A percentile compares a stretch with the other conserved stretches of the same genome.
These are phyloP conservation scores for Tachystola acroxantha DNA, from an alignment of 2,888 invertebrate species.

Conservation along the genomic window DNA sequence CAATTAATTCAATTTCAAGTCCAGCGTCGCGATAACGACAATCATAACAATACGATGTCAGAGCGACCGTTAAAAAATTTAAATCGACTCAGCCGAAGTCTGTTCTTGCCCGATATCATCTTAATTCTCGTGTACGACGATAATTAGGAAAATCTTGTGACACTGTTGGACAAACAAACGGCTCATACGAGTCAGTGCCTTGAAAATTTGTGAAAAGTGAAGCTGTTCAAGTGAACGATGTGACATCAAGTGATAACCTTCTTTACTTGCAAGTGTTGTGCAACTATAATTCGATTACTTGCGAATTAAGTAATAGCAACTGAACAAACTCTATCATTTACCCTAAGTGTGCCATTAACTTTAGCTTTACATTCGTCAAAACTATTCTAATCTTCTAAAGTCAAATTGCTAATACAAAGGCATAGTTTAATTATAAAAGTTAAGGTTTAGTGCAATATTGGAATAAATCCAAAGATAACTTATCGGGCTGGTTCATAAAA, in stretches of 20 bases:
- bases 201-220: constrained; percentile 19
- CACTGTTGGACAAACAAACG: constrained; percentile 11
- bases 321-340: constrained; percentile 4
- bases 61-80: constrained; percentile 63
- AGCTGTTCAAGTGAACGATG: constrained; percentile 42
- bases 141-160: constrained; percentile 38
- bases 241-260: constrained; percentile 41
- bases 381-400: constrained; percentile 59
- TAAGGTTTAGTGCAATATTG: constrained; percentile 50
- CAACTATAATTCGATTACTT: constrained; percentile 34
- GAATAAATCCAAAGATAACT: constrained; percentile 59
- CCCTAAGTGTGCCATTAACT: constrained; percentile 54
- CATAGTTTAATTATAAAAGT: constrained; percentile 1
- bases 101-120: constrained; percentile 57
- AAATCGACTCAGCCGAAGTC: constrained; percentile 57
- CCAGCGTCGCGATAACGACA: constrained; percentile 9
- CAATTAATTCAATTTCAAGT: constrained; percentile 1
- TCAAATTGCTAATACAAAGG: constrained; percentile 30
- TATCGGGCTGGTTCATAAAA: constrained; percentile 23
- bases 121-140: constrained; percentile 71
- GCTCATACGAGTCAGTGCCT: constrained; percentile 6
- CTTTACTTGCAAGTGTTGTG: constrained; percentile 26
- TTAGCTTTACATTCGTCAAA: constrained; percentile 47
- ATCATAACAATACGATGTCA: constrained; percentile 54
- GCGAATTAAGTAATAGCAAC: constrained; percentile 18